Evolutionary conservation across 1,140 invertebrate genomes (phyloP).

Genomic region (Trissolcus basalis): DNA sequence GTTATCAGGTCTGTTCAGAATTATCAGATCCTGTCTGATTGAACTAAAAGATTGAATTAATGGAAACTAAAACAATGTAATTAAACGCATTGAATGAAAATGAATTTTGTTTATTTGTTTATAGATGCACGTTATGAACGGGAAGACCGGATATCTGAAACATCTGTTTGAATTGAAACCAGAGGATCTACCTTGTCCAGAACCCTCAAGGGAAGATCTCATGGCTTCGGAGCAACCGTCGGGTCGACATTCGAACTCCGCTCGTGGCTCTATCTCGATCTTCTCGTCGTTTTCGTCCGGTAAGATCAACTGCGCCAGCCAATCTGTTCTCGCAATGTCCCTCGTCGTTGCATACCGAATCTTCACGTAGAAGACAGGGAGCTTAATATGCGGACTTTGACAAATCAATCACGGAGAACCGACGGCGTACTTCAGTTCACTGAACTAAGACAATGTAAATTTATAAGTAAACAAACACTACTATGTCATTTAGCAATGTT

Average conservation of each 20-base stretch:
- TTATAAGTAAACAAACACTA: neutral
- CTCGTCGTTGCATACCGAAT: slow-evolving; percentile 52
- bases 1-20: too few relatives aligned
- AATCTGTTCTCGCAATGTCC: slow-evolving; percentile 56
- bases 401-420: slow-evolving; percentile 29
- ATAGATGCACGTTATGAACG: slow-evolving; percentile 64
- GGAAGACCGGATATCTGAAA: slow-evolving; percentile 66
- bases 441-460: slow-evolving; percentile 8
- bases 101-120: slow-evolving; percentile 20
- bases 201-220: slow-evolving; percentile 71
- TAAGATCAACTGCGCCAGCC: slow-evolving; percentile 54
- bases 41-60: too few relatives aligned
- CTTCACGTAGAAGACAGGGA: slow-evolving; percentile 64
- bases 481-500: too few relatives aligned
- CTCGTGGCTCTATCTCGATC: slow-evolving; percentile 63
- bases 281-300: slow-evolving; percentile 61
- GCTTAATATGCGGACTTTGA: slow-evolving; percentile 9
- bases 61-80: too few relatives aligned
- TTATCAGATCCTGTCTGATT: too few relatives aligned
- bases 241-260: slow-evolving; percentile 66
- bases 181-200: slow-evolving; percentile 81
- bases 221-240: slow-evolving; percentile 74
- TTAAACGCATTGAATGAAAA: too few relatives aligned
- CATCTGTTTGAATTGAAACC: slow-evolving; percentile 80
- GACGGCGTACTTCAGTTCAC: slow-evolving; percentile 10